Evolutionary conservation across 2,888 invertebrate species (phyloP).

Genomic region (Spodoptera picta): DNA sequence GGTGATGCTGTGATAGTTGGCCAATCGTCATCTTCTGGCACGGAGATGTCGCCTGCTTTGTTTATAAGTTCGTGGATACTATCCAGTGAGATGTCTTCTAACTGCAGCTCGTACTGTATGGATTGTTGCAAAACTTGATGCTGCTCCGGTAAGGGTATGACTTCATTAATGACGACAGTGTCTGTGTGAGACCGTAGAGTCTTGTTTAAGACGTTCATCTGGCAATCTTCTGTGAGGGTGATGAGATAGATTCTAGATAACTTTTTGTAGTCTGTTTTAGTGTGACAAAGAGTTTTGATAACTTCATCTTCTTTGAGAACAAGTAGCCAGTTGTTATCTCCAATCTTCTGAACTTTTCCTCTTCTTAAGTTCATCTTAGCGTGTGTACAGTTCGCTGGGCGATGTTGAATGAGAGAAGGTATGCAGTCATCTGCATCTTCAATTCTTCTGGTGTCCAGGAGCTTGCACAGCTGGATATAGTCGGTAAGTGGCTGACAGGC

Average conservation of each 20-base stretch:
- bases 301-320: slow-evolving; percentile 3
- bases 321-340: neutral
- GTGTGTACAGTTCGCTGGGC: too few species aligned
- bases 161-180: slow-evolving; percentile 6
- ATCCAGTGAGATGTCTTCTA: slow-evolving; percentile 16
- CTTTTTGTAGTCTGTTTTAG: slow-evolving; percentile 6
- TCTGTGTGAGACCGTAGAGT: too few species aligned
- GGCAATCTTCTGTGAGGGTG: too few species aligned
- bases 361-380: too few species aligned
- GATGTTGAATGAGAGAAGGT: too few species aligned
- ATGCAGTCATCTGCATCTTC: too few species aligned
- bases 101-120: slow-evolving; percentile 1
- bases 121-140: neutral
- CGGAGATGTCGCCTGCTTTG: too few species aligned
- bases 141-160: slow-evolving; percentile 4
- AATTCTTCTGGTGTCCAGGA: too few species aligned
- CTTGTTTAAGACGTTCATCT: too few species aligned
- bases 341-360: too few species aligned
- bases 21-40: neutral
- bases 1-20: slow-evolving; percentile 1
- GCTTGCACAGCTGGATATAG: too few species aligned
- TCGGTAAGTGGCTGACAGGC: too few species aligned
- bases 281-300: neutral
- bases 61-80: slow-evolving; percentile 13
- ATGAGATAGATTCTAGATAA: slow-evolving; percentile 4